These are phyloP conservation scores for Liopterus haemorrhoidalis DNA, from an alignment of 2,888 invertebrate species.

Conservation along the genomic window DNA sequence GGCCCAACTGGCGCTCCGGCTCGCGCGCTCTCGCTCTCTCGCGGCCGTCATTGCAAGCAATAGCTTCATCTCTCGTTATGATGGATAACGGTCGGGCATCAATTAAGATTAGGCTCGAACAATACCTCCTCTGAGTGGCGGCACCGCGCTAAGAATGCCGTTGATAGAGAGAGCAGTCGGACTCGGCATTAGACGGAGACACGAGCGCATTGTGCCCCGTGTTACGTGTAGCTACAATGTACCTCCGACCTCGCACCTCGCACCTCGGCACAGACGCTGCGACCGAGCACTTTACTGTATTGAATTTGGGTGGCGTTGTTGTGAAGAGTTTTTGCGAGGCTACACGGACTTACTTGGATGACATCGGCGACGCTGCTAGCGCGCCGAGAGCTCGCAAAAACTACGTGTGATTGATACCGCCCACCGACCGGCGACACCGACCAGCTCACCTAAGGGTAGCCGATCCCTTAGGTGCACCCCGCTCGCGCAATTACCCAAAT, in stretches of 20 bases:
- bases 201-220: neutral
- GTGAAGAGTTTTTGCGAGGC: conserved; percentile 40
- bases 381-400: conserved; percentile 25
- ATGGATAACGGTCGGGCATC: conserved; percentile 47
- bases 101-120: conserved; percentile 47
- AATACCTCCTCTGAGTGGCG: conserved; percentile 41
- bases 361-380: conserved; percentile 9
- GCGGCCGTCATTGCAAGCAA: conserved; percentile 41
- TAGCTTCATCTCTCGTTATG: conserved; percentile 43
- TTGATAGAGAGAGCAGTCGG: conserved; percentile 1
- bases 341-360: conserved; percentile 19
- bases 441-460: conserved; percentile 16
- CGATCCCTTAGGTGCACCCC: conserved; percentile 41
- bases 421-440: conserved; percentile 25
- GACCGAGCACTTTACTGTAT: conserved; percentile 46
- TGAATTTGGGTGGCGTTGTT: conserved; percentile 41
- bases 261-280: conserved; percentile 13
- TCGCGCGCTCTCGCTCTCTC: conserved; percentile 15
- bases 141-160: conserved; percentile 11
- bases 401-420: conserved; percentile 23
- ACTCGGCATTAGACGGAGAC: neutral
- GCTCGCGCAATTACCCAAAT: conserved; percentile 47
- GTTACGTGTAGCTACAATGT: neutral
- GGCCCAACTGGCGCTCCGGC: conserved; percentile 5
- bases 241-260: conserved; percentile 41